Conservation (phyloP, 2,888 invertebrate species). For the Synergus gifuensis region DNA sequence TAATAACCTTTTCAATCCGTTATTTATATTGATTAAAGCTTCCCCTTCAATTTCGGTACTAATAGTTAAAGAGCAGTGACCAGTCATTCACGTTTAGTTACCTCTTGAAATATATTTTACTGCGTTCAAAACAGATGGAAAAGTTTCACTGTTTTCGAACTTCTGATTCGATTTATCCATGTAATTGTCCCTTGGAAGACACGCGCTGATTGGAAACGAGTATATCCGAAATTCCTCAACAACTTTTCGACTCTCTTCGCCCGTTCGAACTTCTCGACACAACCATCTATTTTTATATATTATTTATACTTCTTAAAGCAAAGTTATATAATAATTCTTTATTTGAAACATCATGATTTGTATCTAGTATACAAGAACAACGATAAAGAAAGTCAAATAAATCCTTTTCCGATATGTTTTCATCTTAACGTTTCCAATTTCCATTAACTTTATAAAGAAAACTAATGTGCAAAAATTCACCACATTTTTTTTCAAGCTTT, state of each 20-base stretch:
- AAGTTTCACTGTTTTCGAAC: constrained; percentile 1
- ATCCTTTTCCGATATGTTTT: no score
- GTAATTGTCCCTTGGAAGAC: neutral
- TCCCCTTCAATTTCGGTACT: neutral
- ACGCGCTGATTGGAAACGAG: neutral
- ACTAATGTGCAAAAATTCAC: no score
- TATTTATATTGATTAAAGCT: neutral
- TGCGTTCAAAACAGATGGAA: neutral
- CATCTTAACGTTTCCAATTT: no score
- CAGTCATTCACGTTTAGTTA: neutral
- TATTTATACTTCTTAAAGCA: neutral
- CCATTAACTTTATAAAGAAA: no score
- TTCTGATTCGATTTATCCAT: neutral
- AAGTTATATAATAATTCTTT: neutral
- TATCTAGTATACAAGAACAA: no score
- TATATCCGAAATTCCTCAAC: neutral
- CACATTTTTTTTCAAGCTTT: no score
- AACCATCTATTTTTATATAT: neutral
- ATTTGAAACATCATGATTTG: neutral
- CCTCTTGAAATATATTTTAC: neutral
- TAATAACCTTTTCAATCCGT: neutral
- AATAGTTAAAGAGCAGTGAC: neutral
- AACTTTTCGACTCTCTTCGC: neutral
- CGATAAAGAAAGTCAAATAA: no score
- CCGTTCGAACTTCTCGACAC: neutral